A percentile compares a stretch with the other conserved stretches of the same genome.
These are phyloP conservation scores for Oreochromis spilurus DNA, from an alignment of 2,113 vertebrate species.

Conservation along the genomic window DNA sequence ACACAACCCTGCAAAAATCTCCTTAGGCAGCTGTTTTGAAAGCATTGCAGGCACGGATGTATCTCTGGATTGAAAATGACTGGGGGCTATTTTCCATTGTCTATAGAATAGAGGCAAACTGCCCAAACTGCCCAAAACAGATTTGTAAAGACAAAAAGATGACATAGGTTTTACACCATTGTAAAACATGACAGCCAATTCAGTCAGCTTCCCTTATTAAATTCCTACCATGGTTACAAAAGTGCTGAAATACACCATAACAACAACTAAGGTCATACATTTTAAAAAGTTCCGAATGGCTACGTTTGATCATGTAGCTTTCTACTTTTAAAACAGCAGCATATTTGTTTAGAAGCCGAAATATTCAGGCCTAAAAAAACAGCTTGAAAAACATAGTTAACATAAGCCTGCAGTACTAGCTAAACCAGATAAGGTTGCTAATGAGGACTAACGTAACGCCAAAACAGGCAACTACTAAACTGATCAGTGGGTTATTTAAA, in stretches of 20 bases:
- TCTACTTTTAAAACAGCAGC: neutral
- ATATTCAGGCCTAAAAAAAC: neutral
- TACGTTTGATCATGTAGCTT: neutral
- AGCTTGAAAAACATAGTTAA: neutral
- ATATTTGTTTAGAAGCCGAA: neutral
- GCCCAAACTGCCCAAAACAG: neutral
- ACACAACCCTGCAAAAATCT: neutral
- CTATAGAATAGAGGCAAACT: neutral
- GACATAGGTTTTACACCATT: neutral
- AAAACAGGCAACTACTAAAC: neutral
- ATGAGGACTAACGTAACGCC: neutral
- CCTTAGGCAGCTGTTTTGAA: neutral
- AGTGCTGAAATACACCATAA: neutral
- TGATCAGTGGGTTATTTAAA: neutral
- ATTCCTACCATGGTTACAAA: neutral
- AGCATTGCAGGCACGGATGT: neutral
- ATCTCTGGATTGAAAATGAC: neutral
- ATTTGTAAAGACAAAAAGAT: neutral
- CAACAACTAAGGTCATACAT: neutral
- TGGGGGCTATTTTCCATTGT: neutral
- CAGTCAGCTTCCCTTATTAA: neutral
- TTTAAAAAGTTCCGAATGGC: neutral
- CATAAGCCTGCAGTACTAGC: neutral
- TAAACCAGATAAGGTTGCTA: neutral
- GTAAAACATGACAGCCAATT: neutral